Conservation (phyloP, 2,797 vertebrate species). For the Tragelaphus eurycerus region DNA sequence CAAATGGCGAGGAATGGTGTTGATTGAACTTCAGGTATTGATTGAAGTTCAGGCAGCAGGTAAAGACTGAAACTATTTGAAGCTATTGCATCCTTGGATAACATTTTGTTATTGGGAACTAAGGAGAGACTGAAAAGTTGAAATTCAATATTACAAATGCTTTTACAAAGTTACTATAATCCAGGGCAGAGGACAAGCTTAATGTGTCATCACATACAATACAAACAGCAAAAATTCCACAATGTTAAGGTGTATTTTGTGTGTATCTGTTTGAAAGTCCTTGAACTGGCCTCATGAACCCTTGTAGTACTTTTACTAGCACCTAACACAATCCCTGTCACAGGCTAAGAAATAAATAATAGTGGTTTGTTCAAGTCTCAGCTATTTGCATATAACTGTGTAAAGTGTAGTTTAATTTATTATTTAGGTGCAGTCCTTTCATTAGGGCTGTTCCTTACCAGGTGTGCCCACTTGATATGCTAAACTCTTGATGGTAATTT, state of each 20-base stretch:
- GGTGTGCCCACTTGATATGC: not conserved
- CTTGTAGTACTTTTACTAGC: not conserved
- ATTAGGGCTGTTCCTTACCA: not conserved
- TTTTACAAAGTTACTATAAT: not conserved
- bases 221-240: not conserved
- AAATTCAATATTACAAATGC: not conserved
- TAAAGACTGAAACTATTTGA: not conserved
- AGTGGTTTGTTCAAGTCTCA: not conserved
- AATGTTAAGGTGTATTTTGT: not conserved
- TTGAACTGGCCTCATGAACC: not conserved
- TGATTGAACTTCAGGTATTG: not conserved
- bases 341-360: not conserved
- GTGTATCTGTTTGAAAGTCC: not conserved
- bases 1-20: not conserved
- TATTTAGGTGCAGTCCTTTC: not conserved
- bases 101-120: not conserved
- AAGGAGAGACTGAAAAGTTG: not conserved
- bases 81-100: not conserved
- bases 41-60: not conserved
- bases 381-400: not conserved
- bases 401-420: not conserved
- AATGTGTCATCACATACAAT: not conserved
- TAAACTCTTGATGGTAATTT: not conserved
- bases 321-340: not conserved
- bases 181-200: not conserved